Evolutionary conservation across 23 tunicate genomes (phyloP), one percentile per base, ranked within the genome.

Genomic region (Ascidia mentula): DNA sequence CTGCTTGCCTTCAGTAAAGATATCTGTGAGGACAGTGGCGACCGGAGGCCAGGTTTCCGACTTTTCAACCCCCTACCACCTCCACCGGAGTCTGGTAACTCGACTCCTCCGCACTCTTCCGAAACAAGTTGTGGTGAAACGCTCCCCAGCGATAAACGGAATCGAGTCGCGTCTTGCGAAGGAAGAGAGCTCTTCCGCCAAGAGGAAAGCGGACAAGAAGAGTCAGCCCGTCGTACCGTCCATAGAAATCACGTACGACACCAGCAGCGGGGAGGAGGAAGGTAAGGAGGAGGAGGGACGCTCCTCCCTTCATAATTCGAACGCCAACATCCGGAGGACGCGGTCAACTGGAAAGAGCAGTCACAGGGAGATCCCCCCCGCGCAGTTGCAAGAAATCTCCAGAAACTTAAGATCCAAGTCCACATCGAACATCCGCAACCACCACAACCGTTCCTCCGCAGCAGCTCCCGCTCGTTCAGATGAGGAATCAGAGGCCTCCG

Each of bases 231-330:
- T 77, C 26, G 88, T 89, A 32, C 94, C 94, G 1, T 72, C 94
- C 40, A 89, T 89, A 36, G 94, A 89, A 53, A 89, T 89, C 37
- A 89, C 94, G 9, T 88, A 83, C 34, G 84, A 83, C 37, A 78
- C 88, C 0, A 81, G 86, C 82, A 81, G 86, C 35, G 92, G 82
- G 12, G 92, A 87, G 6, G 86, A 87, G 15, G 30, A 69, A 31
- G 31, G 0, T 8, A 40, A 36, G 38, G 31, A 20, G 1, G 31
- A 40, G 31, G 18, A 36, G 59, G n/a, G n/a, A n/a, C n/a, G n/a
- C n/a, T n/a, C n/a, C n/a, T 12, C 20, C 69, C 22, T 53, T 71
- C 75, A 18, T 6, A 35, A 71, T 31, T 36, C 18, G 36, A 36
- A 71, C 32, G 18, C 75, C 75, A 71, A 34, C 75, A 22, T 35